Base-by-base conservation (phyloP, 1,140 invertebrate species). In the Fopius arisanus region DNA sequence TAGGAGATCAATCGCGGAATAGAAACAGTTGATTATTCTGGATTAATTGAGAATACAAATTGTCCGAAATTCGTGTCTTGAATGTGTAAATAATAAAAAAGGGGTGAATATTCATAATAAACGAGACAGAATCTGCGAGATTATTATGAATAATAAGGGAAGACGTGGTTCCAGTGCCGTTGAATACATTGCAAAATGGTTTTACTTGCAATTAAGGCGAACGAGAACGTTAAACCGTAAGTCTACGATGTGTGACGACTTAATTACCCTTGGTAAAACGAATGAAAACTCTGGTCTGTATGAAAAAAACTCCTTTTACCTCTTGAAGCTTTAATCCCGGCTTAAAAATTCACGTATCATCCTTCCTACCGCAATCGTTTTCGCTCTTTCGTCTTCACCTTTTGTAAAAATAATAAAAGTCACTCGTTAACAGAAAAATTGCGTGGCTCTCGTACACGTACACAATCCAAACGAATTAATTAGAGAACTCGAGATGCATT, bases 211-310 rank as follows among this genome's bases (percentile, higher is more conserved):
- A 73, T 73, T 73, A 73, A 73, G 19, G 67, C 48, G 48, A 67
- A 73, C 62, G 67, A 31, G 43, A 67, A 63, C 72, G 67, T 73
- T 69, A 68, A 68, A 41, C 33, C 43, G 43, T 51, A 33, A 28
- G n/a, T 62, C 28, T 43, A 68, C 72, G 41, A 73, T 63, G 72
- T 73, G 66, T 73, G 72, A 73, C 72, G 72, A 73, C 72, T 73
- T 73, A 73, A 73, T 73, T 73, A 73, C 66, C 72, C 66, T 62
- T 69, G 66, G 28, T 41, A 43, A 69, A 51, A 33, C 66, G 66
- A 23, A 66, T 63, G 72, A 73, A 73, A 73, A 68, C 67, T 29
- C 43, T 41, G 67, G 72, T 67, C 43, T 70, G 48, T 70, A 21
- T 31, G 29, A 29, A 33, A 37, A 67, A 67, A n/a, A 9, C 29